Base-by-base conservation (phyloP, 2,888 invertebrate genomes). In the Clanis bilineata region DNA sequence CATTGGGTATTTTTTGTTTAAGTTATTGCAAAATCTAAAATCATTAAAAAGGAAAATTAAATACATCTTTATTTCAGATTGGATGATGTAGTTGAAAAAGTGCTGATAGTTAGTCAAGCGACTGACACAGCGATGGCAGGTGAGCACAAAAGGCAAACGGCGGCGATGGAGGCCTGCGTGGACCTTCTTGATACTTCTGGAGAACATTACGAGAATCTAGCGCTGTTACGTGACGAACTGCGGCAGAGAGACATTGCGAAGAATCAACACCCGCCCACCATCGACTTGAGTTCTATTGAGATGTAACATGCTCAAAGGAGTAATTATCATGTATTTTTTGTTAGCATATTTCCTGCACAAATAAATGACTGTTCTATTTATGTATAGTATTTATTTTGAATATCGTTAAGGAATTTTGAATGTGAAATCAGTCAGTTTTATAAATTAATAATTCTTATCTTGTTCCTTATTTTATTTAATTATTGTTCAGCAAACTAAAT, bases 151-250 rank as follows among this genome's bases (percentile, higher is more conserved):
- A 77, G 86, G 1, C 90, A 90, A 64, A 63, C 76, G 0, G 82
- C 79, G 0, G 83, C 88, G 0, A 73, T 85, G 59, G 77, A 76
- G 28, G 79, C 80, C 5, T 90, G 88, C 59, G 79, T 83, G 39
- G 73, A 85, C 2, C 76, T 92, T 15, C 74, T 92, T 3, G 88
- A 90, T 44, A 77, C 84, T 0, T 88, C 91, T 0, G 72, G 79
- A 0, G 88, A 88, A 5, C 88, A 91, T 64, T 92, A 90, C 62
- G 92, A 92, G 68, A 78, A 85, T 62, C 75, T 92, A 7, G 76
- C 81, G 56, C 75, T 91, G 15, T 70, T 91, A 7, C 75, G 82
- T 0, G 86, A 89, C 43, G 90, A 90, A 54, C 76, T 92, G 1
- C 76, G 80, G 1, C 74, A 72, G 60, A 72, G 80, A 10, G 78